A percentile compares a stretch with the other conserved stretches of the same genome.
Conservation (phyloP, 2,113 vertebrate genomes). For the Callopanchax toddi region DNA sequence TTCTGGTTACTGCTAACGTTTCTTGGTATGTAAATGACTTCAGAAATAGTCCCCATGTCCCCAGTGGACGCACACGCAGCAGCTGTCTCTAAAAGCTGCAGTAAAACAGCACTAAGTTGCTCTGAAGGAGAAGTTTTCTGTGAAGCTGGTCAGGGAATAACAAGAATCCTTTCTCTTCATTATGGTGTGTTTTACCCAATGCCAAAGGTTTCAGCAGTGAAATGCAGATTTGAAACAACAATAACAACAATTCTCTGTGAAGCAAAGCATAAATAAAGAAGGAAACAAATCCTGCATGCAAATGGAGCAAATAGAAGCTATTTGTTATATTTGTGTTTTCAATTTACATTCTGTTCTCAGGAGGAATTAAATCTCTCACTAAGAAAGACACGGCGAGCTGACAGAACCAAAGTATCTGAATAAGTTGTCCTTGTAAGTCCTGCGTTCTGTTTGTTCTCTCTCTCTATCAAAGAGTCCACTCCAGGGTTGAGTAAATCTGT, state of each 20-base stretch:
- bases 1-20: no score
- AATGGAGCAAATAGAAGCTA: not conserved
- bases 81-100: no score
- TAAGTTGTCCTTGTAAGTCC: no score
- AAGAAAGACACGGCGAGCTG: not conserved
- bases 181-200: not conserved
- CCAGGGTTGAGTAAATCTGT: no score
- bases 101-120: not conserved
- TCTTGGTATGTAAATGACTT: no score
- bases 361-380: not conserved
- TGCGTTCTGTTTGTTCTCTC: no score
- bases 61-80: no score
- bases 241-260: not conserved
- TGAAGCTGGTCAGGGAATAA: not conserved
- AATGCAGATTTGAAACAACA: slow-evolving; percentile 8
- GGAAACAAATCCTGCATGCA: not conserved
- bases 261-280: slow-evolving; percentile 4
- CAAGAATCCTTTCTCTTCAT: slow-evolving; percentile 6
- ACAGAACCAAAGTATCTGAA: no score
- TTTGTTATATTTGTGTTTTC: not conserved
- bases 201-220: slow-evolving; percentile 3
- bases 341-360: not conserved
- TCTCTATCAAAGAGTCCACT: no score
- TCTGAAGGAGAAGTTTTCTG: not conserved
- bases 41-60: no score